Percentiles rank a stretch among this genome's conserved stretches.
phyloP scores from a whole-genome alignment of 2,888 invertebrate species.

The Carabus problematicus region DNA sequence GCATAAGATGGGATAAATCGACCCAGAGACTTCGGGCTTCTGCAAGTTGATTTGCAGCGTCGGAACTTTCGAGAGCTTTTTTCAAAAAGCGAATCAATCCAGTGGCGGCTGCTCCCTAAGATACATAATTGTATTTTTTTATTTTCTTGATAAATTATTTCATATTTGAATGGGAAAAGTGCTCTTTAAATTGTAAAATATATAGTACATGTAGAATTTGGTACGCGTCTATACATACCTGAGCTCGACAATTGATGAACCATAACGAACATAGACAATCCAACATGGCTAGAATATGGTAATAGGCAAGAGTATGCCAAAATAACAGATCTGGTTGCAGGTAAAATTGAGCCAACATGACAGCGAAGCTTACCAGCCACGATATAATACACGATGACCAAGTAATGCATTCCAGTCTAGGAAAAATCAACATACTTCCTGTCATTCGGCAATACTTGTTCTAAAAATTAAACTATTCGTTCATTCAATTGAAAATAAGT shows the following conservation, averaged over 20 bases:
- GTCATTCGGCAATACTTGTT: conserved; percentile 68
- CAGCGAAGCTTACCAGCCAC: conserved; percentile 69
- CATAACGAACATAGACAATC: conserved; percentile 76
- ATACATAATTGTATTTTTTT: background rate
- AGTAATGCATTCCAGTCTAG: conserved; percentile 68
- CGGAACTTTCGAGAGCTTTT: conserved; percentile 68
- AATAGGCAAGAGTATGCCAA: conserved; percentile 78
- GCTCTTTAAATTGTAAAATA: no score
- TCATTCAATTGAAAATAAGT: background rate
- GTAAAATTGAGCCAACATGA: conserved; percentile 74
- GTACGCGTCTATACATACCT: conserved; percentile 46
- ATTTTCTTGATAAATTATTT: no score
- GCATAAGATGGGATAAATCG: conserved; percentile 80
- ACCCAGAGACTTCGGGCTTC: conserved; percentile 76
- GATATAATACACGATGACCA: conserved; percentile 72
- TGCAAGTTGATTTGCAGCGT: conserved; percentile 70
- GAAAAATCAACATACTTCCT: conserved; percentile 71
- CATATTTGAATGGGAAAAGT: no score
- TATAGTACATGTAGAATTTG: background rate
- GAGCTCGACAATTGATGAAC: conserved; percentile 61
- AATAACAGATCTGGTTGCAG: conserved; percentile 74
- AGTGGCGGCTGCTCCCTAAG: conserved; percentile 56
- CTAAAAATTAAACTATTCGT: conserved; percentile 56
- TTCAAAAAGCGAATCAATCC: conserved; percentile 71
- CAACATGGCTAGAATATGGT: conserved; percentile 76